phyloP scores from a whole-genome alignment of 2,113 vertebrate species.

The Pluvialis apricaria region DNA sequence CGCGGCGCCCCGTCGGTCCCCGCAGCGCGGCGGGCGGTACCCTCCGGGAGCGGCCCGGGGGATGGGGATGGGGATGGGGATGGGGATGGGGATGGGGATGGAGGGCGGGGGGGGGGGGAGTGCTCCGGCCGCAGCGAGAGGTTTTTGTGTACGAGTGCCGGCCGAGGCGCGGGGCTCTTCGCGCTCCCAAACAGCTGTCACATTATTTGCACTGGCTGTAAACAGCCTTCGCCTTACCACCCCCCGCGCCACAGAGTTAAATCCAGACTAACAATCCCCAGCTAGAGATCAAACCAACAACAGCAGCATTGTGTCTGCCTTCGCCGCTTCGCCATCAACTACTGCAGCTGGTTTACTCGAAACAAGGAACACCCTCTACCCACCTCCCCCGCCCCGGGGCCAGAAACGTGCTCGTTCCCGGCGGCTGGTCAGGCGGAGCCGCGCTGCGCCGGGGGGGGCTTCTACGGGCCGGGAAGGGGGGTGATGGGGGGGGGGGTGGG shows the following conservation, averaged over 20 bases:
- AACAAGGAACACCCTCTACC: slow-evolving; percentile 72
- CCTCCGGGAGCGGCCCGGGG: not conserved
- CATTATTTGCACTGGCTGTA: slow-evolving; percentile 90
- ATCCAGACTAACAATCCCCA: slow-evolving; percentile 85
- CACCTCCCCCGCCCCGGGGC: not conserved
- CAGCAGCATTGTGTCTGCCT: slow-evolving; percentile 88
- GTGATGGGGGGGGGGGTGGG: too few species aligned
- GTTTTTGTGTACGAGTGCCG: slow-evolving; percentile 76
- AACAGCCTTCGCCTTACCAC: slow-evolving; percentile 81
- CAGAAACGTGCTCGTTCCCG: slow-evolving; percentile 35
- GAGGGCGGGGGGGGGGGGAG: not conserved
- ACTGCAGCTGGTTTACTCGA: slow-evolving; percentile 82
- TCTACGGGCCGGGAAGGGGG: too few species aligned
- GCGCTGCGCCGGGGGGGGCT: not conserved
- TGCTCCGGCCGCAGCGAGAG: slow-evolving; percentile 53
- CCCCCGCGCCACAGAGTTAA: slow-evolving; percentile 85
- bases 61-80: too few species aligned
- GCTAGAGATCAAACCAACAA: slow-evolving; percentile 87
- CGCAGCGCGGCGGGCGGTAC: not conserved
- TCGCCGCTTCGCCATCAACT: slow-evolving; percentile 79
- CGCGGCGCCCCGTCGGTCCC: not conserved
- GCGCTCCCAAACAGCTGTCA: slow-evolving; percentile 86
- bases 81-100: too few species aligned
- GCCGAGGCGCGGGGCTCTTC: slow-evolving; percentile 70
- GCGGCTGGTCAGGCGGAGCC: slow-evolving; percentile 26